Percentiles rank a stretch among this genome's conserved stretches.
phyloP scores from a whole-genome alignment of 2,888 invertebrate species.

The Acheta domesticus region DNA sequence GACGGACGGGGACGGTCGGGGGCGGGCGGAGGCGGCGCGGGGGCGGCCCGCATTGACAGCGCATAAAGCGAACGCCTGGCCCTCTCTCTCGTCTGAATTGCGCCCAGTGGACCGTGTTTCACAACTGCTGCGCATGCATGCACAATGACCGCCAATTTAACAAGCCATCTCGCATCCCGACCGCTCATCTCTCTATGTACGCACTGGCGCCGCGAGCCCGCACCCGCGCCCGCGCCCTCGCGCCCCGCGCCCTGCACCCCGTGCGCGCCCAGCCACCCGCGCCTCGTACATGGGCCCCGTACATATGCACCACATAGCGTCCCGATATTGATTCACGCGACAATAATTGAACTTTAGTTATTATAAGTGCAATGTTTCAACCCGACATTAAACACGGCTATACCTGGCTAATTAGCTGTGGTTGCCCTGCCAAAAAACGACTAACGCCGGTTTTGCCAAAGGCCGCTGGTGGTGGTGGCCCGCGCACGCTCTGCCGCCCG shows the following conservation, averaged over 20 bases:
- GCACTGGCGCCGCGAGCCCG: conserved; percentile 21
- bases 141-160: conserved; percentile 43
- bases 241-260: not conserved
- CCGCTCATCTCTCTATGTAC: conserved; percentile 30
- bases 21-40: not conserved
- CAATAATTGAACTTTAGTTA: conserved; percentile 27
- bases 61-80: conserved; percentile 32
- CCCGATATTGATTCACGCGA: conserved; percentile 20
- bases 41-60: conserved; percentile 31
- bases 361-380: conserved; percentile 18
- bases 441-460: not conserved
- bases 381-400: conserved; percentile 24
- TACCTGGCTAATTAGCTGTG: conserved; percentile 23
- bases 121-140: conserved; percentile 37
- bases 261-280: not conserved
- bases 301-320: no score
- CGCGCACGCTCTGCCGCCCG: not conserved
- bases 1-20: no score
- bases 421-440: conserved; percentile 4
- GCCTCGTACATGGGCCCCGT: not conserved
- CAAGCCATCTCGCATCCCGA: conserved; percentile 34
- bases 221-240: not conserved
- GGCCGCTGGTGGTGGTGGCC: not conserved
- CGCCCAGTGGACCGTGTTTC: conserved; percentile 35
- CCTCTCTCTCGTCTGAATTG: conserved; percentile 30